Evolutionary conservation across 2,888 invertebrate genomes (phyloP).

Genomic region (Idaea aversata): DNA sequence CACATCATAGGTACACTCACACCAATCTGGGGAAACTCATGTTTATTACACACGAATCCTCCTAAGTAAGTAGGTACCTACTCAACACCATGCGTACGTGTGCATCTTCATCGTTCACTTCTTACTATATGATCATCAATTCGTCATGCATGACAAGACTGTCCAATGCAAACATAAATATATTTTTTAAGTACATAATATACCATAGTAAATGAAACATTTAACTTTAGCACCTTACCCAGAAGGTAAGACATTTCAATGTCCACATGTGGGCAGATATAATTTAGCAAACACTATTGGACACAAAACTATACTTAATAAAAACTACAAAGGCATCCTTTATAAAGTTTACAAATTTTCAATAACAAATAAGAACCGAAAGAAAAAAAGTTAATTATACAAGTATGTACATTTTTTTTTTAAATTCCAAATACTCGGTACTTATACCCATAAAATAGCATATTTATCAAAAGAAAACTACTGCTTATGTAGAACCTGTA

Average conservation of each 20-base stretch:
- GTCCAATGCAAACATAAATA: not conserved
- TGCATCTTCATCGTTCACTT: conserved; percentile 12
- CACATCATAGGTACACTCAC: conserved; percentile 33
- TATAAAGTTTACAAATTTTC: too few species aligned
- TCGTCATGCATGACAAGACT: not conserved
- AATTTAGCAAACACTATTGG: too few species aligned
- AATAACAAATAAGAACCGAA: too few species aligned
- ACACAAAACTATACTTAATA: too few species aligned
- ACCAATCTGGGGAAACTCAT: conserved; percentile 39
- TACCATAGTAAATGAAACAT: not conserved
- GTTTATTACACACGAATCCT: conserved; percentile 22
- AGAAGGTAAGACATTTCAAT: not conserved
- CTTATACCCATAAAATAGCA: too few species aligned
- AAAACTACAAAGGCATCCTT: too few species aligned
- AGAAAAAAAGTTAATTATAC: too few species aligned
- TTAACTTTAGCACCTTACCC: not conserved
- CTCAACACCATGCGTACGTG: conserved; percentile 20
- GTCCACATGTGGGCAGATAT: too few species aligned
- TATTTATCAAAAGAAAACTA: too few species aligned
- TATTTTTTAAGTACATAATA: not conserved
- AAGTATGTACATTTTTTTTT: too few species aligned
- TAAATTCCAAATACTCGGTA: too few species aligned
- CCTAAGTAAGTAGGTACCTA: not conserved
- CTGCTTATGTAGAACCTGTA: too few species aligned
- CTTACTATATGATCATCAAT: not conserved